Base-by-base conservation (phyloP, 2,888 invertebrate species). In the Slavum lentiscoides region DNA sequence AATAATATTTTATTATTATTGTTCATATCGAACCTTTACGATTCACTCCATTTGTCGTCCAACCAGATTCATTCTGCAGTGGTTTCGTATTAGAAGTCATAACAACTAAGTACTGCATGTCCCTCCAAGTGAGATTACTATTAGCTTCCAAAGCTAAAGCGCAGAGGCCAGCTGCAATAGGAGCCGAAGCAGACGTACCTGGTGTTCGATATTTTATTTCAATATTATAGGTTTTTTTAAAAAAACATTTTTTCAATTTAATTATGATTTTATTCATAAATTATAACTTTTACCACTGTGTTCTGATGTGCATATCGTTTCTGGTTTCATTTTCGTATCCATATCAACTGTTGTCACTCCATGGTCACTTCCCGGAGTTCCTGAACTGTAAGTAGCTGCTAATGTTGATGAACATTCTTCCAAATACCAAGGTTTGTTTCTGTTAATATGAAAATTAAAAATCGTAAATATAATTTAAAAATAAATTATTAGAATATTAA, bases 331-430 rank as follows among this genome's bases (percentile, higher is more conserved):
- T 84, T 92, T 90, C 1, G 94, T 95, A 85, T 96, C 96, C 95
- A 95, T 95, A 87, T 96, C 96, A 43, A 95, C 95, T 0, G 95
- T 95, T 13, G 95, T 94, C 21, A 96, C 94, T 86, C 95, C 95
- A 86, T 95, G 95, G 86, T 95, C 95, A 84, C 94, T 93, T 0
- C 95, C 94, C 7, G 95, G 97, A 0, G 95, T 95, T 5, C 98
- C 99, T 17, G 97, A 97, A 86, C 97, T 97, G 88, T 98, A 99
- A 0, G 99, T 99, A 21, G 97, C 93, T 2, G 98, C 98, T 84
- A 99, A 88, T 3, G 98, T 98, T 39, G 98, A 98, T 1, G 98
- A 96, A 86, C 99, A 99, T 87, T 98, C 98, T 88, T 99, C 99
- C 84, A 98, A 89, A 87, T 99, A 99, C 99, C 99, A 99, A 0